Base-by-base conservation (phyloP, 2,113 vertebrate genomes). In the Oreochromis niloticus region DNA sequence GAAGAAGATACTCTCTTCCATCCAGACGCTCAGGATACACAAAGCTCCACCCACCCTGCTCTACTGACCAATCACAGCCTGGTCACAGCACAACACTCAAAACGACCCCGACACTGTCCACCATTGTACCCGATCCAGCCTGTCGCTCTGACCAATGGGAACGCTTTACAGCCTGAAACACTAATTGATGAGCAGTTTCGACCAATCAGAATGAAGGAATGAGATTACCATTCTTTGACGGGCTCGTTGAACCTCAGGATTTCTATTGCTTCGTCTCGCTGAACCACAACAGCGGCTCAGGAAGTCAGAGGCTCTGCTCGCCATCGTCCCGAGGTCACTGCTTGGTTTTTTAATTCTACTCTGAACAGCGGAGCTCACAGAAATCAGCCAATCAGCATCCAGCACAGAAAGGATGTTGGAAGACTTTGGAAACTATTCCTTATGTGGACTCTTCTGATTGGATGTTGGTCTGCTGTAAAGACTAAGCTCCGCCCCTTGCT, bases 1-100 rank as follows among this genome's bases (percentile, higher is more conserved):
- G 94, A 99, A 99, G 97, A 99, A 99, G 92, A 98, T 99, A 86
- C 96, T 99, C 89, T 98, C 98, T 95, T 99, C 98, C 85, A 96
- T 98, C 54, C 98, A 99, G 90, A 97, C 97, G 4, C 98, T 99
- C 96, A 97, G 97, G 95, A 96, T 97, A 91, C 98, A 98, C 78
- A 98, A 98, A 95, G 97, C 95, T 90, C 97, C 91, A 3, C 93
- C 92, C 75, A 89, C 95, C 2, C 63, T 93, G 9, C 90, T 94
- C 34, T 96, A 95, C 94, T 96, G 94, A 96, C 89, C 90, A 92
- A 85, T 89, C 59, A 19, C 83, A 46, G 54, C 52, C n/a, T 30
- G 19, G 6, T 5, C 32, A 4, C 4, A 27, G 75, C 86, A 84
- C 32, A 1, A 10, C 32, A 39, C 78, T 80, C 13, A 39, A 24